Base-by-base conservation (phyloP, 2,888 invertebrate species). In the Leucoma salicis region DNA sequence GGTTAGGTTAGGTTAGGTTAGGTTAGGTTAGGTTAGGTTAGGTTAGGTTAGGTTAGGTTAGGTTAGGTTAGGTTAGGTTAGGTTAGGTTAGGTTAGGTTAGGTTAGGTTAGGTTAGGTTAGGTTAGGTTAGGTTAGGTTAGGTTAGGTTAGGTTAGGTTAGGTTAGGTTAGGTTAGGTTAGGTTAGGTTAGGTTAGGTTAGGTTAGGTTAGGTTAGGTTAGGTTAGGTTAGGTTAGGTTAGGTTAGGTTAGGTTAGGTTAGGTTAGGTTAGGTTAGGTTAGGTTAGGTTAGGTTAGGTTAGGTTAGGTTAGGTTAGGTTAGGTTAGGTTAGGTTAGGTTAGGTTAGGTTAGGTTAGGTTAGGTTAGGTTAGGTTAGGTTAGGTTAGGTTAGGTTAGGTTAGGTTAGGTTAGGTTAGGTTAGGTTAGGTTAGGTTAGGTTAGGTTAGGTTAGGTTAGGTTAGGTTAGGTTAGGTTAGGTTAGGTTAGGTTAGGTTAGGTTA, bases 81-180 rank as follows among this genome's bases (percentile, higher is more conserved):
- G 35, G 40, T 41, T 46, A 46, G 46, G 41, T 46, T 41, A 41
- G 41, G 46, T 46, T 46, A 41, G 41, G 41, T 46, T 46, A 41
- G 45, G 40, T 45, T 37, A 45, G 40, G 40, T 45, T 45, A 49
- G 53, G 53, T 49, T 53, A 46, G 53, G 46, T 53, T 46, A 34
- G 51, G 49, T 46, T 46, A 46, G 46, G 46, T 46, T 46, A 46
- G 46, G 46, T 46, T 46, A 42, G 42, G 46, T 41, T 45, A 40
- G 45, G 39, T 45, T 40, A 40, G 40, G 40, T 40, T 40, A 40
- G 40, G 40, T 40, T 40, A 40, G 40, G 42, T 42, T 42, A 42
- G 42, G 42, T 42, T 42, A 42, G 42, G 42, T 40, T 40, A 40
- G 40, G 40, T 40, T 40, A 40, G 40, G 40, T 40, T 40, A 40